A percentile compares a stretch with the other conserved stretches of the same genome.
Evolutionary conservation across 2,888 invertebrate genomes (phyloP).

Genomic region (Branchinecta sandiegonensis): DNA sequence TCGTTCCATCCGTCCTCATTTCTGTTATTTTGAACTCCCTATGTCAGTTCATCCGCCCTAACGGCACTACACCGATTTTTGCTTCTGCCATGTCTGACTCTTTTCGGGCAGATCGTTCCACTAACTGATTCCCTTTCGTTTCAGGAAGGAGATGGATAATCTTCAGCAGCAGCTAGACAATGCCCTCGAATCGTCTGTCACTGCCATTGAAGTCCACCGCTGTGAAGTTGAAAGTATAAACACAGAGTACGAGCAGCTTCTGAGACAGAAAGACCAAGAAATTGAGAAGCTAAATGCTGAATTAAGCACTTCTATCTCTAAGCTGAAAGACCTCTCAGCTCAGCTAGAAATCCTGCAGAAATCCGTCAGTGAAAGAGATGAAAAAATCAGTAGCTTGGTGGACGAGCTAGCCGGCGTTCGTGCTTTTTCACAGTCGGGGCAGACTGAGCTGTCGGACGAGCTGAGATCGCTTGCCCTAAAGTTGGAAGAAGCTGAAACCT

Average conservation of each 20-base stretch:
- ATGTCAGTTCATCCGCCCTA: too few relatives aligned
- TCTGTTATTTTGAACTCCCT: too few relatives aligned
- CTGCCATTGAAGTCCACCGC: too few relatives aligned
- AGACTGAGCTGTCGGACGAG: too few relatives aligned
- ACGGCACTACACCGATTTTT: too few relatives aligned
- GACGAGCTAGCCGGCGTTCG: neutral
- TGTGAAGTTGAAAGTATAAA: neutral
- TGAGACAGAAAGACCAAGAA: slow-evolving; percentile 1
- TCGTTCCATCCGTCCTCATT: too few relatives aligned
- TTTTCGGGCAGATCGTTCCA: too few relatives aligned
- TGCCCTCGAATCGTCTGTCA: neutral
- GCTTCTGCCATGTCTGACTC: too few relatives aligned
- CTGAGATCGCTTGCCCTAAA: too few relatives aligned
- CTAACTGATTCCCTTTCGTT: neutral
- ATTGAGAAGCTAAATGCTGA: neutral
- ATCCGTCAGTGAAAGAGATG: slow-evolving; percentile 18
- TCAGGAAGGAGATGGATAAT: neutral
- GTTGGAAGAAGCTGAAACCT: too few relatives aligned
- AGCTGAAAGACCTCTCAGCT: slow-evolving; percentile 15
- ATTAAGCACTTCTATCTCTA: too few relatives aligned
- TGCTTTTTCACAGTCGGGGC: neutral
- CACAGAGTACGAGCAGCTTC: neutral
- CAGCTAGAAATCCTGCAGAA: slow-evolving; percentile 20
- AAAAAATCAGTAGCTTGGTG: slow-evolving; percentile 5
- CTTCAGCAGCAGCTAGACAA: slow-evolving; percentile 3